Conservation (phyloP, 1,140 invertebrate genomes). For the Drosophila pachea region DNA sequence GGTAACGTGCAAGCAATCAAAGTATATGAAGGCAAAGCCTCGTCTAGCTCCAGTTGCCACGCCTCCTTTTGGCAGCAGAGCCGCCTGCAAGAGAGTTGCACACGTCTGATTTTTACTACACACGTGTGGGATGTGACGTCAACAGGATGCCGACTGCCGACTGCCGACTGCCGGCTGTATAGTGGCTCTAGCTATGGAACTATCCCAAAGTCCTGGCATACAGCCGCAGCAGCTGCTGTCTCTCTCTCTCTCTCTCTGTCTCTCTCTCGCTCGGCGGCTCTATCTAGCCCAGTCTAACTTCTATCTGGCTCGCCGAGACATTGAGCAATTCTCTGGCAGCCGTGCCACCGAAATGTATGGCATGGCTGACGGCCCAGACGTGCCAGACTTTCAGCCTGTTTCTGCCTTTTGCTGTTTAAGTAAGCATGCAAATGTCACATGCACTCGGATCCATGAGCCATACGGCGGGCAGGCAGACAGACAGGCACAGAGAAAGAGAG, state of each 20-base stretch:
- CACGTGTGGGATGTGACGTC: slow-evolving; percentile 74
- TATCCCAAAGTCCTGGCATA: slow-evolving; percentile 30
- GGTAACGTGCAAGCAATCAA: slow-evolving; percentile 78
- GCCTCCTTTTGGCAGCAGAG: neutral
- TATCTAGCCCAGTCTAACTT: neutral
- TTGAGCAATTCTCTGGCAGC: slow-evolving; percentile 21
- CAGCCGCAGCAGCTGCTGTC: slow-evolving; percentile 7
- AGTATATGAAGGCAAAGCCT: slow-evolving; percentile 52
- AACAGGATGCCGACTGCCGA: slow-evolving; percentile 44
- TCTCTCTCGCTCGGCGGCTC: neutral
- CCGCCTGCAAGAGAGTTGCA: slow-evolving; percentile 13
- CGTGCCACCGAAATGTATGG: slow-evolving; percentile 40
- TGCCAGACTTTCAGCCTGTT: slow-evolving; percentile 41
- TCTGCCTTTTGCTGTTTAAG: slow-evolving; percentile 73
- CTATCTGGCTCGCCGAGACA: slow-evolving; percentile 1
- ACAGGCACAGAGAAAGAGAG: neutral
- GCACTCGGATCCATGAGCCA: slow-evolving; percentile 34
- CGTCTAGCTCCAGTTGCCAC: slow-evolving; percentile 3
- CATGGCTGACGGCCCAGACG: slow-evolving; percentile 62
- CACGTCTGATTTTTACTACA: slow-evolving; percentile 77
- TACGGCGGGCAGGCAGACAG: neutral
- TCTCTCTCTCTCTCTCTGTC: neutral
- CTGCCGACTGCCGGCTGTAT: slow-evolving; percentile 39
- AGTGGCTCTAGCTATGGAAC: slow-evolving; percentile 10
- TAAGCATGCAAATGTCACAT: slow-evolving; percentile 77